These are phyloP conservation scores for Drosophila anceps DNA, from an alignment of 2,888 invertebrate genomes.

Conservation along the genomic window DNA sequence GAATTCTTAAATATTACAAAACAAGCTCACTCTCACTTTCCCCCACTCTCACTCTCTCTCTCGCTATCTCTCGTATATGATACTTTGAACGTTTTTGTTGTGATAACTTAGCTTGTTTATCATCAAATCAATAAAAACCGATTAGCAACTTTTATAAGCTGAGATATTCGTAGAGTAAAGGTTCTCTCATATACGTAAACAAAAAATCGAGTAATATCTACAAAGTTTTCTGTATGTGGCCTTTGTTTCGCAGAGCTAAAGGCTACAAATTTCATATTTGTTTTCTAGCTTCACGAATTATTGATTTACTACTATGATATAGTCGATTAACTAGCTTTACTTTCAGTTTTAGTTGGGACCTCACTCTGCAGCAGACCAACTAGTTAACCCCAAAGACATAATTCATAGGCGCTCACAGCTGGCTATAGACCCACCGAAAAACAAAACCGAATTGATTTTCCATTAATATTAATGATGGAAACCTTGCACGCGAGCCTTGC, in stretches of 20 bases:
- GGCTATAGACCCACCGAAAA: background rate
- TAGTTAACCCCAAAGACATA: background rate
- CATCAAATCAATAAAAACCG: background rate
- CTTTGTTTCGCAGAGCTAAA: background rate
- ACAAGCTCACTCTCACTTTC: background rate
- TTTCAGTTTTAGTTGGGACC: background rate
- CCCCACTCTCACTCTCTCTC: background rate
- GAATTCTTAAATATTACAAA: background rate
- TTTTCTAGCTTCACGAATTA: background rate
- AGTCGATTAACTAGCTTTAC: background rate
- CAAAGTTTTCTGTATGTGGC: background rate
- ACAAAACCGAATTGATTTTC: conserved; percentile 63
- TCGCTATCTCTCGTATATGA: background rate
- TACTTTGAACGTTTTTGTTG: background rate
- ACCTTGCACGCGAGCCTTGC: conserved; percentile 59
- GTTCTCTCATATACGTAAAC: background rate
- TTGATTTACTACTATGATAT: background rate
- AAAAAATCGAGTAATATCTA: background rate
- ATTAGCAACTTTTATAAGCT: conserved; percentile 2
- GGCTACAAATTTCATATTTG: background rate
- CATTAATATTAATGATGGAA: conserved; percentile 69
- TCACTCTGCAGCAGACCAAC: too few species aligned
- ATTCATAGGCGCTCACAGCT: background rate
- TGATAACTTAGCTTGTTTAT: background rate
- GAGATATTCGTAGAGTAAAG: background rate